Conservation (phyloP, 2,888 invertebrate species). For the Hypercompe scribonia region DNA sequence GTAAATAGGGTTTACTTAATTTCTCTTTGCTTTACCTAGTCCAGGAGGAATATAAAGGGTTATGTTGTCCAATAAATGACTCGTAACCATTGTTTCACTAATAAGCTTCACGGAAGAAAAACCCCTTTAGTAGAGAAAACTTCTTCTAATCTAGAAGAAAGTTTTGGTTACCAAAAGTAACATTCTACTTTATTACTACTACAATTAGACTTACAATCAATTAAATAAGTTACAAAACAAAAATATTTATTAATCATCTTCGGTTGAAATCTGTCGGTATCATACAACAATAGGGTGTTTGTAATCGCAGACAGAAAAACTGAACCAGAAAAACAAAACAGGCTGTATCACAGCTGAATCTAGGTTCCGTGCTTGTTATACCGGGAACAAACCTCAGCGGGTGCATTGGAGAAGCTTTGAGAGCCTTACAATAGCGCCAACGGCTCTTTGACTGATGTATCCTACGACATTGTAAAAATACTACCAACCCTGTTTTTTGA, state of each 20-base stretch:
- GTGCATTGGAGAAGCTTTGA: conserved; percentile 60
- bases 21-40: too few species aligned
- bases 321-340: conserved; percentile 38
- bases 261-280: not conserved
- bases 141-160: not conserved
- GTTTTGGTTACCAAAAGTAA: not conserved
- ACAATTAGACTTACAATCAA: not conserved
- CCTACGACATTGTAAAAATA: conserved; percentile 47
- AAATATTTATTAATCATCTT: not conserved
- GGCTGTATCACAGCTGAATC: conserved; percentile 43
- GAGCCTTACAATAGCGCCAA: conserved; percentile 60
- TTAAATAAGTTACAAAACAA: not conserved
- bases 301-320: conserved; percentile 28
- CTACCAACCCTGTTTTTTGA: conserved; percentile 21
- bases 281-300: not conserved
- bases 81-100: too few species aligned
- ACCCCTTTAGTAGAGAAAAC: not conserved
- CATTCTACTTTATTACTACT: not conserved
- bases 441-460: conserved; percentile 55
- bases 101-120: too few species aligned
- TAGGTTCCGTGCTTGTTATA: conserved; percentile 46
- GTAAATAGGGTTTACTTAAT: too few species aligned
- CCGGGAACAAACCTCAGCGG: conserved; percentile 44
- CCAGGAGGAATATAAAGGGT: too few species aligned
- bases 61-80: too few species aligned